Base-by-base conservation (phyloP, 2,797 vertebrate species). In the Syngnathus rostellatus region DNA sequence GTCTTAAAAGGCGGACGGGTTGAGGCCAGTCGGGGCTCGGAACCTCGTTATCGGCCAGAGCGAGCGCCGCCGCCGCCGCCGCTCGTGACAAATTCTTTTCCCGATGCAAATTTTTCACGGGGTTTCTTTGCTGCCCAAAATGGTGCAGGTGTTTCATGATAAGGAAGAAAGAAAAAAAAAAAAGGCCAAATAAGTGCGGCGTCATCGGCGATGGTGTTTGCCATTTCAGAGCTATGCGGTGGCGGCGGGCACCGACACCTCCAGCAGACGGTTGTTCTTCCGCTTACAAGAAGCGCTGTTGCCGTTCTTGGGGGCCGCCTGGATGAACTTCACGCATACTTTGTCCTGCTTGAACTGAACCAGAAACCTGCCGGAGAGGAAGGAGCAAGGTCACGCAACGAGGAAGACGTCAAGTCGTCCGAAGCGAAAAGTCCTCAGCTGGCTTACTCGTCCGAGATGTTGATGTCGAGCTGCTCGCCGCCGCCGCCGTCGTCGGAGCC, bases 341-440 rank as follows among this genome's bases (percentile, higher is more conserved):
- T 96, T 98, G 84, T 99, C 96, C 64, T 98, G 95, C 68, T 94
- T 94, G 89, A 99, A 99, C 81, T 98, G 97, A 74, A 99, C 94
- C 76, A 98, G 88, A 70, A 99, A 98, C 91, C 97, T 99, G 87
- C 16, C 38, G 14, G 31, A 5, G 2, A 6, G 21, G 19, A 55
- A 6, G 21, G 19, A 55, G 2, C 31, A 31, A 31, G 31, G 31
- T 31, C 31, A 31, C 31, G 3, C 31, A 31, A 31, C 31, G 3
- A 31, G 31, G 31, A 31, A 31, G 31, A 31, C 31, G 31, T 31
- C 31, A 31, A 31, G 31, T 31, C 3, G 31, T 31, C 31, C 31
- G 31, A 31, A 31, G 31, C 31, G 8, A 1, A 55, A 55, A 31
- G 16, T 31, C 31, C 6, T 17, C 46, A 50, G n/a, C 46, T 6